These are phyloP conservation scores for Zoroaster sp. DNA, from an alignment of 53 echinoderm and acorn worm species.

Conservation along the genomic window DNA sequence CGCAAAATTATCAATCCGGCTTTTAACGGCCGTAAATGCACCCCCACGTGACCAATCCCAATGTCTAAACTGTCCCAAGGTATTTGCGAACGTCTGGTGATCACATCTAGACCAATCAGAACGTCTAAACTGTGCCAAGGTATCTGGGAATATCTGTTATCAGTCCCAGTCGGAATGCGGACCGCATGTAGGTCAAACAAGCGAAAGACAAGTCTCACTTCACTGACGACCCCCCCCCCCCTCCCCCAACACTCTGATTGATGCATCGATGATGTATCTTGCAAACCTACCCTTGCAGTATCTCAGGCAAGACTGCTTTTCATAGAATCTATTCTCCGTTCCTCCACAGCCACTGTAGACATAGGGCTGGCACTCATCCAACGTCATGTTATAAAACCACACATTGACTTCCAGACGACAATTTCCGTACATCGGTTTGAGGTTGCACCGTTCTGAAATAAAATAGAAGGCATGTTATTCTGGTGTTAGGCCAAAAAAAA, in stretches of 20 bases:
- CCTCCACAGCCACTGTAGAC: slow-evolving; percentile 72
- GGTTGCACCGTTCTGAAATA: slow-evolving; percentile 58
- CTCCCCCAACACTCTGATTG: not conserved
- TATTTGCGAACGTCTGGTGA: no score
- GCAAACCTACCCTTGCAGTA: slow-evolving; percentile 64
- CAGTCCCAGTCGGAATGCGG: no score
- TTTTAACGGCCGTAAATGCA: no score
- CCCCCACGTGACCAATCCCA: no score
- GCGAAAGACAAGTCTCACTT: not conserved
- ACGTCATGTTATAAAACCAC: slow-evolving; percentile 70
- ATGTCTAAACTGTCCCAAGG: no score
- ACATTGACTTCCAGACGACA: slow-evolving; percentile 40
- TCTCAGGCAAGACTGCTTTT: slow-evolving; percentile 43
- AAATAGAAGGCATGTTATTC: not conserved
- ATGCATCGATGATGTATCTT: not conserved
- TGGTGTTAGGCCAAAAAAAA: not conserved
- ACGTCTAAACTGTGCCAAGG: no score
- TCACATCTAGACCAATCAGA: no score
- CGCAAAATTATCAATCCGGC: no score
- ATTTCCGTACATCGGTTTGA: slow-evolving; percentile 49
- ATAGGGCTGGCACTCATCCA: slow-evolving; percentile 57
- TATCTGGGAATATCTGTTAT: no score
- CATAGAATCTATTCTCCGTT: slow-evolving; percentile 66
- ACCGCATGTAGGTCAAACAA: no score
- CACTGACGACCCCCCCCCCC: no score